Evolutionary conservation across 2,888 invertebrate genomes (phyloP), one percentile per base, ranked within the genome.

Genomic region (Cheilosia vernalis): DNA sequence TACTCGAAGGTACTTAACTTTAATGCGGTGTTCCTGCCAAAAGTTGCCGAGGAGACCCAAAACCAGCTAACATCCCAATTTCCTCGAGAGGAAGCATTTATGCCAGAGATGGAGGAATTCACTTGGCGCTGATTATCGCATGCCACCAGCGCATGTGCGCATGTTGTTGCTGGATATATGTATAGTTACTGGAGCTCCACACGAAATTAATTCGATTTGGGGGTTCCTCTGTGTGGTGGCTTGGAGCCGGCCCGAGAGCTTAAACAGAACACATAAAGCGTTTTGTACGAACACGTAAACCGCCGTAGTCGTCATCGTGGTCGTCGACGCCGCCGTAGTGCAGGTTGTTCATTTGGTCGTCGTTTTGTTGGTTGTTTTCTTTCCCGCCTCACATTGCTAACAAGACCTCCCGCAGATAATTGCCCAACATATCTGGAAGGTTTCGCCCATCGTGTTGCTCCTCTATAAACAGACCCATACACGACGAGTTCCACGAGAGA

Each of bases 321-420:
- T 64, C 63, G 58, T 42, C 70, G 72, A 13, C 10, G 13, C 37
- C 9, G 33, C 33, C 9, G 13, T 10, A 37, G 37, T 13, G 37
- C 37, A 37, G 37, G 37, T 37, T 37, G 37, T 37, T 37, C 37
- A 37, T 37, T 37, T 37, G 37, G 69, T 74, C 63, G 64, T 56
- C 70, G 79, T 73, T 72, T 79, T 79, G 79, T 58, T 79, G 60
- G 76, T 85, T 81, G 85, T 85, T 85, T 85, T 85, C 80, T 85
- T 85, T 81, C 85, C 85, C 85, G 85, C 85, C 85, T 85, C 81
- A 76, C 81, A 85, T 81, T 81, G 85, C 85, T 85, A 85, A 85
- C 85, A 85, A 85, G 85, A 85, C 85, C 85, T 85, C 85, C 80
- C 85, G 85, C 85, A 81, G 85, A 85, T 85, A 85, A 85, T 85